A percentile compares a stretch with the other conserved stretches of the same genome.
These are phyloP conservation scores for Drosophila pachea DNA, from an alignment of 1,140 invertebrate species.

Conservation along the genomic window DNA sequence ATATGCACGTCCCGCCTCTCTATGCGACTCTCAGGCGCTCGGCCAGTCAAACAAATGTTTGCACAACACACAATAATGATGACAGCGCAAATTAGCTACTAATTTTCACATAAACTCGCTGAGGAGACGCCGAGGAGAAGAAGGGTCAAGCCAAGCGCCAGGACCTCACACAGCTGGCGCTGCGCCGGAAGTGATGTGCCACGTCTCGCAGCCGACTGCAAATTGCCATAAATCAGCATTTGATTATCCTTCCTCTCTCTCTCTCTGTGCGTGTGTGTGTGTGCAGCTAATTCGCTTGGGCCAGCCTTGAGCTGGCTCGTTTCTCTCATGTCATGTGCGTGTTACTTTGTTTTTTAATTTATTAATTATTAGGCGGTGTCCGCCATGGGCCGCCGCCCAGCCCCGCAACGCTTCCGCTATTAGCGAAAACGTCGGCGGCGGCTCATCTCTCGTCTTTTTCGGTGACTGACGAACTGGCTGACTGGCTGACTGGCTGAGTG, in stretches of 20 bases:
- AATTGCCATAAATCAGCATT: slow-evolving; percentile 77
- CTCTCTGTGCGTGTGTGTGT: background rate
- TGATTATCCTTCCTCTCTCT: slow-evolving; percentile 64
- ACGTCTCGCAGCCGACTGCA: slow-evolving; percentile 26
- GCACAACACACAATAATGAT: slow-evolving; percentile 76
- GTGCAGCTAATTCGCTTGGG: slow-evolving; percentile 47
- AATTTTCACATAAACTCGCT: slow-evolving; percentile 60
- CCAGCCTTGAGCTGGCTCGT: slow-evolving; percentile 13
- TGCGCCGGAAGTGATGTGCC: slow-evolving; percentile 61
- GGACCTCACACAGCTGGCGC: slow-evolving; percentile 75
- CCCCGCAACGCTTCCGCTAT: slow-evolving; percentile 62
- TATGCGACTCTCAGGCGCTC: slow-evolving; percentile 1
- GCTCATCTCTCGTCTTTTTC: slow-evolving; percentile 3
- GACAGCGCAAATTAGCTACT: slow-evolving; percentile 76
- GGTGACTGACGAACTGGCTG: slow-evolving; percentile 14
- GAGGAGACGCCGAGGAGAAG: slow-evolving; percentile 2
- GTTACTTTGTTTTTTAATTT: slow-evolving; percentile 74
- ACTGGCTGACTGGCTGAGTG: background rate
- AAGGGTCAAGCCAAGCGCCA: slow-evolving; percentile 49
- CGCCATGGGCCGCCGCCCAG: slow-evolving; percentile 7
- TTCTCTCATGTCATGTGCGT: slow-evolving; percentile 57
- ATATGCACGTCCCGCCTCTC: slow-evolving; percentile 33
- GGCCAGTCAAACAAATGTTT: slow-evolving; percentile 69
- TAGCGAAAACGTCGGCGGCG: slow-evolving; percentile 55
- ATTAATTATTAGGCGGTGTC: slow-evolving; percentile 73